Evolutionary conservation across 2,888 invertebrate species (phyloP), one percentile per base, ranked within the genome.

Genomic region (Oscheius myriophilus): DNA sequence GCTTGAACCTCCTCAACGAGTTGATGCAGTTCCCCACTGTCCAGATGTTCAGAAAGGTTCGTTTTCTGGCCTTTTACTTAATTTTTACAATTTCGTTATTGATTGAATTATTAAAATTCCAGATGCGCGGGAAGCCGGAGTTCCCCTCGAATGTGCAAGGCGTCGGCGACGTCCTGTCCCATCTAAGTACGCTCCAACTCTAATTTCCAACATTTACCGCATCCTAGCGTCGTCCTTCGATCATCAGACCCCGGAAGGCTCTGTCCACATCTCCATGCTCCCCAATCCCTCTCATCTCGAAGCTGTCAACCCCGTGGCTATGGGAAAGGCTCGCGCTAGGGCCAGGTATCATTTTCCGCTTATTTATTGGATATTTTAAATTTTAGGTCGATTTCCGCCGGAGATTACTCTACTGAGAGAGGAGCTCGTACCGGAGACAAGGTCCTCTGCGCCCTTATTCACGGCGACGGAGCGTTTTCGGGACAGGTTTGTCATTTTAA

Each of bases 281-380:
- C 93, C 95, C 79, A 96, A 96, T 89, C 96, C 98, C 0, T 97
- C 96, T 1, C 97, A 98, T 86, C 90, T 97, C 73, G 97, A 85
- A 92, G 93, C 93, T 9, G 93, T 92, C 0, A 95, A 95, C 89
- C 95, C 97, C 1, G 94, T 97, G 0, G 93, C 94, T 0, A 93
- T 94, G 91, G 98, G 98, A 0, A 96, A 96, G 89, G 91, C 94
- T 0, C 90, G 85, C 23, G 83, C 78, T 1, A 45, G 83, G 49
- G 78, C 85, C 6, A 73, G 75, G 66, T 66, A 11, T n/a, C 41
- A 41, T 42, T 1, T 46, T n/a, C 43, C 43, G n/a, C 33, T 33
- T 33, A 33, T 33, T 9, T 33, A 49, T 4, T 18, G 3, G n/a
- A 18, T 6, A 49, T 49, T 6, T 2, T 6, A 18, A 49, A 6